Evolutionary conservation across 2,797 vertebrate species (phyloP), one percentile per base, ranked within the genome.

Genomic region (Apogon hyalosoma): DNA sequence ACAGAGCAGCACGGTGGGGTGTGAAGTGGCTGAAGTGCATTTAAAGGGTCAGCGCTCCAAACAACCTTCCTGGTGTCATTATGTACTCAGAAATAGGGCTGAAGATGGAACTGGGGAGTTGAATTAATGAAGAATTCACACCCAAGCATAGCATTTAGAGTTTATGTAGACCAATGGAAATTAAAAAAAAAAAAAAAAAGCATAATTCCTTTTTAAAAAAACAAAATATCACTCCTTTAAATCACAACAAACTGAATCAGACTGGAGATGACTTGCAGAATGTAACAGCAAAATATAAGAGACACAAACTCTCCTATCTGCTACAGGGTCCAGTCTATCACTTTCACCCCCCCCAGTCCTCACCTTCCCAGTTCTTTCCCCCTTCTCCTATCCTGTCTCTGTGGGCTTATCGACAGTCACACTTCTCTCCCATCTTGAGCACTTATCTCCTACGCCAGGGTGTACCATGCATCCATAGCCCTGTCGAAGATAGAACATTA

Each of bases 401-500:
- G 46, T 40, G 48, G 47, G 21, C 69, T 88, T 90, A 91, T 92
- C 91, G 79, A 42, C 63, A 74, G 75, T 79, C 75, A 77, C 75
- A 69, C 79, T 77, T 54, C 79, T 72, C 40, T 63, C 61, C 75
- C 84, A 86, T 89, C 84, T 82, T 56, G 19, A 77, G 54, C 80
- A 78, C 76, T 88, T 90, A 92, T 93, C 91, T 85, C 58, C 66
- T 16, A 45, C 13, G 14, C 73, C 80, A 82, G 62, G 73, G 63
- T 87, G 79, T 18, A 71, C 81, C 85, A 83, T 72, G 84, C 87
- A 85, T 88, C 80, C 69, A 14, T 31, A 63, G 77, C 62, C 69
- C 69, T 45, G 82, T 65, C 21, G 14, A 73, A 88, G 85, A 91
- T 90, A 84, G 61, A 61, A 76, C 81, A 86, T 78, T 81, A 75